phyloP scores from a whole-genome alignment of 2,888 invertebrate genomes.

The Eudemis profundana region DNA sequence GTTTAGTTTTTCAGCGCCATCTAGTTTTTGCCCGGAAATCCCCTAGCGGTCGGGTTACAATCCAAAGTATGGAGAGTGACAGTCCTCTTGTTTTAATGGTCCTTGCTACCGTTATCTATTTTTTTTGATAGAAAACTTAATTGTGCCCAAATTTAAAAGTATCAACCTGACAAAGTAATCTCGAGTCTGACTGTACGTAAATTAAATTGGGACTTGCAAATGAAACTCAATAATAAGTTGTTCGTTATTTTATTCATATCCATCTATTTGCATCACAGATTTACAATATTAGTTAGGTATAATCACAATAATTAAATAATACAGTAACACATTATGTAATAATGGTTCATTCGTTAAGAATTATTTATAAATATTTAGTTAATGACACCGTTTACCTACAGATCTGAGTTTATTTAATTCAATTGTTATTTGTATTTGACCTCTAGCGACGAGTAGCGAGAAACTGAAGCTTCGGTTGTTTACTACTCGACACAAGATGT shows the following conservation, averaged over 20 bases:
- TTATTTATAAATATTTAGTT: not conserved
- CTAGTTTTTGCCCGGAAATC: too few relatives aligned
- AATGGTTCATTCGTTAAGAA: slow-evolving; percentile 44
- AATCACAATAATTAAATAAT: slow-evolving; percentile 55
- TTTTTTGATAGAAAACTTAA: too few relatives aligned
- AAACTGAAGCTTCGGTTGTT: not conserved
- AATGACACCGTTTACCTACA: not conserved
- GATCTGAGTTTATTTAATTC: not conserved
- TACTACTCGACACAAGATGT: slow-evolving; percentile 4
- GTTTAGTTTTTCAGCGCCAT: too few relatives aligned
- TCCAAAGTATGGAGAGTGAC: too few relatives aligned
- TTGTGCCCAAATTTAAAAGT: too few relatives aligned
- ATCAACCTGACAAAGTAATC: too few relatives aligned
- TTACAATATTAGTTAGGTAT: slow-evolving; percentile 48
- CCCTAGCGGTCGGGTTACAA: too few relatives aligned
- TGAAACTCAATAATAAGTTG: not conserved
- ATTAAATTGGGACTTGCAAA: not conserved
- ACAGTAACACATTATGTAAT: slow-evolving; percentile 36
- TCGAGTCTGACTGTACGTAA: not conserved
- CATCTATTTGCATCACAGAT: slow-evolving; percentile 60
- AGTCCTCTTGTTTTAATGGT: too few relatives aligned
- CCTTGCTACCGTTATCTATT: too few relatives aligned
- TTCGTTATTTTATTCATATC: slow-evolving; percentile 40
- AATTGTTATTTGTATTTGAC: not conserved
- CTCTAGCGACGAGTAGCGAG: not conserved